Evolutionary conservation across 2,888 invertebrate genomes (phyloP).

Genomic region (Chorisops tibialis): DNA sequence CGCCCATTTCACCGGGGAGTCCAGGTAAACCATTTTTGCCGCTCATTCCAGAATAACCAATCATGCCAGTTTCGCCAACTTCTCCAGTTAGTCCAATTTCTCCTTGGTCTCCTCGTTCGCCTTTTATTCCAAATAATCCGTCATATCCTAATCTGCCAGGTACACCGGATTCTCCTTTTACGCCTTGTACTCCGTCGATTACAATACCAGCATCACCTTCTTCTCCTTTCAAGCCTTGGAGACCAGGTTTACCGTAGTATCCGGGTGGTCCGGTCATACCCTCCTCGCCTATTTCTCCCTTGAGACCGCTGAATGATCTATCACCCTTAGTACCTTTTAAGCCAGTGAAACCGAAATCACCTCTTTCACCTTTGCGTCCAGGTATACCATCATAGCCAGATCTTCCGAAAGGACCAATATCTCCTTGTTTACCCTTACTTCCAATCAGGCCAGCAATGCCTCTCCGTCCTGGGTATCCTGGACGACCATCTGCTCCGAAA

Average conservation of each 20-base stretch:
- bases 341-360: slow-evolving; percentile 42
- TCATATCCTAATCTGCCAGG: slow-evolving; percentile 55
- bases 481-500: slow-evolving; percentile 36
- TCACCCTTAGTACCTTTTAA: slow-evolving; percentile 55
- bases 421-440: slow-evolving; percentile 44
- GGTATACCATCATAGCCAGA: slow-evolving; percentile 36
- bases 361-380: slow-evolving; percentile 56
- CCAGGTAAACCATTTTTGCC: slow-evolving; percentile 57
- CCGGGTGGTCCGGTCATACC: slow-evolving; percentile 54
- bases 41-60: slow-evolving; percentile 45
- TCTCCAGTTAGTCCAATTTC: slow-evolving; percentile 56
- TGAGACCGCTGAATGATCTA: slow-evolving; percentile 59
- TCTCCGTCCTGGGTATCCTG: slow-evolving; percentile 23
- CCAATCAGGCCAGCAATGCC: slow-evolving; percentile 42
- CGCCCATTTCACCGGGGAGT: slow-evolving; percentile 52
- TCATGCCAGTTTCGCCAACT: slow-evolving; percentile 53
- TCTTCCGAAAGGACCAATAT: slow-evolving; percentile 33
- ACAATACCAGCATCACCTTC: slow-evolving; percentile 59
- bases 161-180: slow-evolving; percentile 62
- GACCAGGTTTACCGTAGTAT: slow-evolving; percentile 40
- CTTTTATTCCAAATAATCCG: slow-evolving; percentile 55
- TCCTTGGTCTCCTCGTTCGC: slow-evolving; percentile 54
- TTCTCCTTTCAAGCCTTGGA: slow-evolving; percentile 58
- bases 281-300: slow-evolving; percentile 59
- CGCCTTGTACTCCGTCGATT: slow-evolving; percentile 54